Evolutionary conservation across 2,888 invertebrate species (phyloP).

Genomic region (Trichogramma evanescens): DNA sequence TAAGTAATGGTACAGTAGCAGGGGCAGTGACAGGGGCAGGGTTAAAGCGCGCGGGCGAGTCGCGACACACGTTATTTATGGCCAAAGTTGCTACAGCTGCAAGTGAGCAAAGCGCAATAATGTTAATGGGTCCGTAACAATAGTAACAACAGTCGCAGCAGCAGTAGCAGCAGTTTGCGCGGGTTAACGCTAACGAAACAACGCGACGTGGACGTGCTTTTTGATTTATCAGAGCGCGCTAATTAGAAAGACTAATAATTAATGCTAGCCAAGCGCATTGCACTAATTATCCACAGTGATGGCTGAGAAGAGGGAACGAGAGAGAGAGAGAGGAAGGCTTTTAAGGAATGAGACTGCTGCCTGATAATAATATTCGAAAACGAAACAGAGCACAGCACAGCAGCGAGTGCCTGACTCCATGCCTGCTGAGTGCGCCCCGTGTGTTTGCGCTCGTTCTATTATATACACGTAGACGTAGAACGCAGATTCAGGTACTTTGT

Average conservation of each 20-base stretch:
- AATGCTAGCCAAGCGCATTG: constrained; percentile 45
- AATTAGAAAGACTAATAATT: constrained; percentile 47
- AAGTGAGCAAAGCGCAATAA: constrained; percentile 40
- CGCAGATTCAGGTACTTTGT: too few relatives aligned
- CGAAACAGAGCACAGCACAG: constrained; percentile 35
- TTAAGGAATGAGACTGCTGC: constrained; percentile 44
- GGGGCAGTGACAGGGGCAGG: constrained; percentile 36
- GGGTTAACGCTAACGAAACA: too few relatives aligned
- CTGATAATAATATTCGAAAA: constrained; percentile 40
- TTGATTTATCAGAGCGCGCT: constrained; percentile 46
- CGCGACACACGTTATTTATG: constrained; percentile 35
- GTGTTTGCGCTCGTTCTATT: too few relatives aligned
- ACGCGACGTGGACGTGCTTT: constrained; percentile 28
- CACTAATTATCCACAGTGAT: constrained; percentile 46
- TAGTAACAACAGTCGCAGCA: too few relatives aligned
- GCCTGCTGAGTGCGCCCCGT: too few relatives aligned
- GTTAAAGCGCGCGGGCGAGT: constrained; percentile 34
- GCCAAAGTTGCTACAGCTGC: constrained; percentile 39
- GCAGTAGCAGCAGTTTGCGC: too few relatives aligned
- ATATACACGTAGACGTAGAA: too few relatives aligned
- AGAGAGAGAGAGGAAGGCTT: constrained; percentile 40
- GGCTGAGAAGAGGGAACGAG: constrained; percentile 47
- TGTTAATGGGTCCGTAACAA: constrained; percentile 39
- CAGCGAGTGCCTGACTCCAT: not conserved
- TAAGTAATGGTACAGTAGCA: not conserved